These are phyloP conservation scores for Taenioides sp. DNA, from an alignment of 2,797 vertebrate genomes.

Conservation along the genomic window DNA sequence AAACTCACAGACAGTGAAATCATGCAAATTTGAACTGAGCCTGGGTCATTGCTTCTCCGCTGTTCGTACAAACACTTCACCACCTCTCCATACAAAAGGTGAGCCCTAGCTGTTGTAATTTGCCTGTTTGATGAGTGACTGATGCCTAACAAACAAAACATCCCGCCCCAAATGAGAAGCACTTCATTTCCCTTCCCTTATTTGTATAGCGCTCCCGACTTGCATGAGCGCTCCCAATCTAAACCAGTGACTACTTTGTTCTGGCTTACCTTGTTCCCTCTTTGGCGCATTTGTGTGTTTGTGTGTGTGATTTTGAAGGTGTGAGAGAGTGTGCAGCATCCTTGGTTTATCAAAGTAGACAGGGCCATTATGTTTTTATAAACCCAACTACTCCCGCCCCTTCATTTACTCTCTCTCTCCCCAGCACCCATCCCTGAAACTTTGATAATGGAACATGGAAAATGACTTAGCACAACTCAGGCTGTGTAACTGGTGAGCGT, in stretches of 20 bases:
- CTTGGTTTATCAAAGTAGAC: constrained; percentile 80
- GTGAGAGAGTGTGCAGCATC: constrained; percentile 64
- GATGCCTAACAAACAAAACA: constrained; percentile 6
- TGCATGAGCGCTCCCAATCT: constrained; percentile 45
- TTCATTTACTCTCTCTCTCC: constrained; percentile 78
- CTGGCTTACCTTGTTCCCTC: constrained; percentile 43
- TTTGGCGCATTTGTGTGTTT: constrained; percentile 42
- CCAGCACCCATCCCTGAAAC: constrained; percentile 77
- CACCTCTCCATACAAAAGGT: constrained; percentile 74
- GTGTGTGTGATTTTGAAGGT: constrained; percentile 29
- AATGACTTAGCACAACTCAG: constrained; percentile 78
- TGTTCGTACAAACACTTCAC: background rate
- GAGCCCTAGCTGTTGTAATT: constrained; percentile 70
- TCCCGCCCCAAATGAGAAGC: constrained; percentile 18
- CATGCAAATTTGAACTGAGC: background rate
- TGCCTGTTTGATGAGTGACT: constrained; percentile 28
- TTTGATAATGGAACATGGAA: constrained; percentile 86
- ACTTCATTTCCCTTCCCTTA: constrained; percentile 17
- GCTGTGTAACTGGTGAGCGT: constrained; percentile 67
- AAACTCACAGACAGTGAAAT: background rate
- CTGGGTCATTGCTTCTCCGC: no score
- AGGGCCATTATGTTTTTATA: constrained; percentile 85
- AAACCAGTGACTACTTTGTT: constrained; percentile 57
- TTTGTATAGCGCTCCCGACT: constrained; percentile 41
- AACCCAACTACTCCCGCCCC: constrained; percentile 81